Evolutionary conservation across 2,888 invertebrate species (phyloP).

Genomic region (Siphonodentalium dalli): DNA sequence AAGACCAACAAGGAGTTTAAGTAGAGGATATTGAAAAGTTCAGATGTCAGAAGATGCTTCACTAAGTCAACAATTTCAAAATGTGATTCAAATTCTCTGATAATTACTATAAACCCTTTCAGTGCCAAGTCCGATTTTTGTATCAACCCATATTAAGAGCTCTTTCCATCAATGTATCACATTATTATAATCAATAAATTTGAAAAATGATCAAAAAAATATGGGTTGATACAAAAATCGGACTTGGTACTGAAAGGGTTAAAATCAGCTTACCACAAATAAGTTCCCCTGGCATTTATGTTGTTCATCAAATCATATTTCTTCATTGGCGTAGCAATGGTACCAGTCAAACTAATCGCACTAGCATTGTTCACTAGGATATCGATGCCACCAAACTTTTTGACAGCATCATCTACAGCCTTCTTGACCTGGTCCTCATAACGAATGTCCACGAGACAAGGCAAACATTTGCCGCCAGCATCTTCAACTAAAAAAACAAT

Average conservation of each 20-base stretch:
- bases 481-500: constrained; percentile 80
- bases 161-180: too few species aligned
- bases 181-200: too few species aligned
- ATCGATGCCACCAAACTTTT: constrained; percentile 94
- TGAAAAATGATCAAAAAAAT: too few species aligned
- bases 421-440: constrained; percentile 75
- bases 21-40: too few species aligned
- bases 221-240: too few species aligned
- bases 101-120: not conserved
- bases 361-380: constrained; percentile 94
- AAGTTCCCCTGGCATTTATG: constrained; percentile 94
- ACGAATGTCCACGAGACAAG: constrained; percentile 87
- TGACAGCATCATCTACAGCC: constrained; percentile 71
- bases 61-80: too few species aligned
- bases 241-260: too few species aligned
- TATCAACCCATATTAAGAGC: too few species aligned
- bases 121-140: too few species aligned
- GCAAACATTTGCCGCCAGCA: constrained; percentile 83
- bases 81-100: too few species aligned
- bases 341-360: constrained; percentile 80
- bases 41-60: too few species aligned
- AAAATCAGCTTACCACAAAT: constrained; percentile 76
- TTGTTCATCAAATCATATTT: constrained; percentile 94
- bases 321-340: constrained; percentile 90
- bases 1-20: too few species aligned